Evolutionary conservation across 2,888 invertebrate genomes (phyloP).

Genomic region (Eilema depressum): DNA sequence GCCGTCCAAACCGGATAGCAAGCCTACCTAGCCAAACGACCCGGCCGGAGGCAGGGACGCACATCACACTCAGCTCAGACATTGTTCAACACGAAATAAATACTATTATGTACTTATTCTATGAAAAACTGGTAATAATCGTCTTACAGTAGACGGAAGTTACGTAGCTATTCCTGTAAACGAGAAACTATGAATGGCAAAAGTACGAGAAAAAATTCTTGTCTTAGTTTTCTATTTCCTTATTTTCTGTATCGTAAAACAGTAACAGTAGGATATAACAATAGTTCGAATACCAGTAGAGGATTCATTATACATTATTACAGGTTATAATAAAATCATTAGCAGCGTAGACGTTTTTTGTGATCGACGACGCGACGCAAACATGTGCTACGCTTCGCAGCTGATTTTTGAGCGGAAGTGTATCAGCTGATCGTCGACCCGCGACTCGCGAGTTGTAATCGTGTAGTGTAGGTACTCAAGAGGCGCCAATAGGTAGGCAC

Average conservation of each 20-base stretch:
- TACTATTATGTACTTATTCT: slow-evolving; percentile 37
- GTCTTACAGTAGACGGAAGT: not conserved
- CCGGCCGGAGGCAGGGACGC: slow-evolving; percentile 53
- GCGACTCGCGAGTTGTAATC: slow-evolving; percentile 15
- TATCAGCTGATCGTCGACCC: slow-evolving; percentile 26
- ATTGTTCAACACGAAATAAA: slow-evolving; percentile 57
- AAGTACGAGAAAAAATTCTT: not conserved
- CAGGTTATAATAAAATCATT: not conserved
- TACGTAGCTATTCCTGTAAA: not conserved
- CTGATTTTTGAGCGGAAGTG: slow-evolving; percentile 27
- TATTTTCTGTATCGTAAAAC: not conserved
- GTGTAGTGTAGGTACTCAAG: slow-evolving; percentile 4
- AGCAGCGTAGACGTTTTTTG: slow-evolving; percentile 42
- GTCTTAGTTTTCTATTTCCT: not conserved
- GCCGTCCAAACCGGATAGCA: slow-evolving; percentile 81
- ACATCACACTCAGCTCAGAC: slow-evolving; percentile 52
- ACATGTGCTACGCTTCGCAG: slow-evolving; percentile 23
- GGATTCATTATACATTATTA: not conserved
- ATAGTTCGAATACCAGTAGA: not conserved
- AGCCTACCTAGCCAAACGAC: slow-evolving; percentile 71
- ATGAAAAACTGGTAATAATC: not conserved
- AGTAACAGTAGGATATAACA: not conserved
- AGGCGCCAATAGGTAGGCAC: not conserved
- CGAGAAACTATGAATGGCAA: not conserved
- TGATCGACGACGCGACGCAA: slow-evolving; percentile 18